These are phyloP conservation scores for Heterohyrax brucei DNA, from an alignment of 2,797 vertebrate species.

Conservation along the genomic window DNA sequence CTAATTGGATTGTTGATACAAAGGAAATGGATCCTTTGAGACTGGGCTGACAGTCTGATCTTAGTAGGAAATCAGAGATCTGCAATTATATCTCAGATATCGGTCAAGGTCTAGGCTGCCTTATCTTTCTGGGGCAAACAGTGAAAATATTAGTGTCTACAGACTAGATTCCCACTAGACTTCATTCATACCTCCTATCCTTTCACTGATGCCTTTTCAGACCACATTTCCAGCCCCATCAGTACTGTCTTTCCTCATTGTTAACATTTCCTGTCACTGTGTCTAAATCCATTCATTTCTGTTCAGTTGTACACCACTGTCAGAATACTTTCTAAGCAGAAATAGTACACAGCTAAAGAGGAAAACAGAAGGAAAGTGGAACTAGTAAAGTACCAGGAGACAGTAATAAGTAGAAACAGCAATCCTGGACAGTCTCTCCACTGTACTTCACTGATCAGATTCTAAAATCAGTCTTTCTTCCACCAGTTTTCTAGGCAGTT, in stretches of 20 bases:
- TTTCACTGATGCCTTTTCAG: background rate
- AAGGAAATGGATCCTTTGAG: background rate
- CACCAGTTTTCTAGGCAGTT: background rate
- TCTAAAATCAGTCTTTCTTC: conserved; percentile 48
- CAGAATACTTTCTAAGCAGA: conserved; percentile 23
- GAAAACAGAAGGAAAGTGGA: background rate
- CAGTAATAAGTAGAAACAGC: background rate
- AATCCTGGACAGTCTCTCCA: background rate
- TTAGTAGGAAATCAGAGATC: background rate
- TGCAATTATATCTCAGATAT: background rate
- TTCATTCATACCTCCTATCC: background rate
- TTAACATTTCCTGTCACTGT: background rate
- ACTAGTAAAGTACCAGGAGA: background rate
- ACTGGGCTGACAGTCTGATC: background rate
- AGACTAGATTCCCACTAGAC: background rate
- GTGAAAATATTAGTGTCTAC: background rate
- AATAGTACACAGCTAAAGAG: background rate
- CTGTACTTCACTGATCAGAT: background rate
- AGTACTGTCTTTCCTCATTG: background rate
- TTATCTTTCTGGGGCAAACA: background rate
- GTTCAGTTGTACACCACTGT: background rate
- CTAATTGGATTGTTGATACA: background rate
- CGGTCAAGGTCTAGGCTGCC: background rate
- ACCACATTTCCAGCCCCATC: background rate
- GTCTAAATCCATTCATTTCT: background rate